Evolutionary conservation across 2,888 invertebrate genomes (phyloP).

Genomic region (Salticus scenicus): DNA sequence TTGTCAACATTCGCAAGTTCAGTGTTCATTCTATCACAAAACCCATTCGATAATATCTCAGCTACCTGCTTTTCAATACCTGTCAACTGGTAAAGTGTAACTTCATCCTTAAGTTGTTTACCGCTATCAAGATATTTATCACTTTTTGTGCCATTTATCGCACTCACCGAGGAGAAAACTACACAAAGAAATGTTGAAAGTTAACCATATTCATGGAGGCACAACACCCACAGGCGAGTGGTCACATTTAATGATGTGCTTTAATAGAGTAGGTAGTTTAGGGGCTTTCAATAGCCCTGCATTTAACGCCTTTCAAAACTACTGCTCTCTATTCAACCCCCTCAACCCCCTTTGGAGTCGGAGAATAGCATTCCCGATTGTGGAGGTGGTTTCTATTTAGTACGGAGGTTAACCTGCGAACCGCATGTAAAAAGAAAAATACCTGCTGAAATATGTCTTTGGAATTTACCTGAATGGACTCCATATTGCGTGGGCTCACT

Average conservation of each 20-base stretch:
- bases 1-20: too few relatives aligned
- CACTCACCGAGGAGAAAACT: constrained; percentile 26
- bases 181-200: constrained; percentile 30
- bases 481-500: constrained; percentile 41
- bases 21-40: too few relatives aligned
- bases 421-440: neutral
- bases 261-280: constrained; percentile 55
- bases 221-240: constrained; percentile 23
- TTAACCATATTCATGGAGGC: neutral
- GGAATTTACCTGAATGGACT: constrained; percentile 60
- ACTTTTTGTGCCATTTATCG: constrained; percentile 44
- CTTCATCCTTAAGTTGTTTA: constrained; percentile 35
- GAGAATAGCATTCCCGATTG: constrained; percentile 59
- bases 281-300: constrained; percentile 10
- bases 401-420: constrained; percentile 52
- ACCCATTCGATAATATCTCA: too few relatives aligned
- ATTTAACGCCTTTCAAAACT: constrained; percentile 62
- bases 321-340: neutral
- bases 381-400: constrained; percentile 56
- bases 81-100: neutral
- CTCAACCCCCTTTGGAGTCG: constrained; percentile 16
- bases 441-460: constrained; percentile 52
- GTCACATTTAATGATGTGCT: constrained; percentile 60
- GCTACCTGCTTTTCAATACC: too few relatives aligned
- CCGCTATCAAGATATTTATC: constrained; percentile 46